A percentile compares a stretch with the other conserved stretches of the same genome.
phyloP scores from a whole-genome alignment of 1,140 invertebrate species.

The Trichomalopsis sarcophagae region DNA sequence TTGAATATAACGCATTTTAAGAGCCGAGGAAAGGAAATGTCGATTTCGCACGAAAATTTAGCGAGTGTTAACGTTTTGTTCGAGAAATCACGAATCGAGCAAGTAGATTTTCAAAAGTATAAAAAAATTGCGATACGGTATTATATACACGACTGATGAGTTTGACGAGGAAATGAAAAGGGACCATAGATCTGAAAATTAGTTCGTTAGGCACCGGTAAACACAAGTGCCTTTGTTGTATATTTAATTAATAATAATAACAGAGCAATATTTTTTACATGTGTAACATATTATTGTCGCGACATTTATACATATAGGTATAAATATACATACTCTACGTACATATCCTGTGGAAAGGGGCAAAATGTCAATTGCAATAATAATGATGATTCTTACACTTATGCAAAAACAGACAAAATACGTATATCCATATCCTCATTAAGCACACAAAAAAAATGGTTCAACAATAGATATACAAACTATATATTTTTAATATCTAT shows the following conservation, averaged over 20 bases:
- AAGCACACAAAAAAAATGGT: slow-evolving; percentile 20
- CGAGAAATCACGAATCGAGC: no score
- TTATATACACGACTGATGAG: neutral
- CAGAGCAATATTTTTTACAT: slow-evolving; percentile 45
- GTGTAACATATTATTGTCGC: slow-evolving; percentile 17
- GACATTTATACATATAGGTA: slow-evolving; percentile 11
- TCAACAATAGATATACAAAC: neutral
- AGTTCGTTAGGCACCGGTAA: neutral
- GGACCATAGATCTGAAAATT: slow-evolving; percentile 7
- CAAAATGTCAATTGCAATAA: slow-evolving; percentile 20
- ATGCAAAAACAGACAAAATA: neutral
- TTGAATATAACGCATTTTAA: slow-evolving; percentile 18
- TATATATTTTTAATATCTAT: slow-evolving; percentile 49
- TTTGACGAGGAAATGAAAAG: neutral
- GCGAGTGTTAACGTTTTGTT: no score
- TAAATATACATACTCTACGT: slow-evolving; percentile 5
- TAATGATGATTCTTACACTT: slow-evolving; percentile 15
- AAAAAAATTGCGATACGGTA: neutral
- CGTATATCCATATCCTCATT: slow-evolving; percentile 10
- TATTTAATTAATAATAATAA: slow-evolving; percentile 23
- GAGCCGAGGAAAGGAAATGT: neutral
- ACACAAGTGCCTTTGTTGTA: slow-evolving; percentile 17
- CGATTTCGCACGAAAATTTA: neutral
- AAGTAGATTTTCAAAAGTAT: neutral
- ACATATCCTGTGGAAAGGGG: neutral